Evolutionary conservation across 2,888 invertebrate genomes (phyloP).

Genomic region (Lasioglossum malachurum): DNA sequence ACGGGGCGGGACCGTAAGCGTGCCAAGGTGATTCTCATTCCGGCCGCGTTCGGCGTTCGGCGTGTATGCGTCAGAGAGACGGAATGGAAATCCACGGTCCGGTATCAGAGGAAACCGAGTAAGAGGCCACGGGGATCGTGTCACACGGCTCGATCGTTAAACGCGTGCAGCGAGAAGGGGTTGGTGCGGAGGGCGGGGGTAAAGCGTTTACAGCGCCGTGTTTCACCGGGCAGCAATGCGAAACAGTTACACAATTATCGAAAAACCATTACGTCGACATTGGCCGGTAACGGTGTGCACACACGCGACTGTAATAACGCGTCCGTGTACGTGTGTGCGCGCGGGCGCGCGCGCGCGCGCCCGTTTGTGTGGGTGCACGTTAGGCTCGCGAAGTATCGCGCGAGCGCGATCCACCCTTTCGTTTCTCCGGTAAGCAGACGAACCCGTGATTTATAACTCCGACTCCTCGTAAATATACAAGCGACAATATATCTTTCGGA

Average conservation of each 20-base stretch:
- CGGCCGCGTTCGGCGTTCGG: constrained; percentile 54
- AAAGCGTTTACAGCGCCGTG: constrained; percentile 70
- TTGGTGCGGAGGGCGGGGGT: constrained; percentile 29
- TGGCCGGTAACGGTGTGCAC: constrained; percentile 56
- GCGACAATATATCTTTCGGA: constrained; percentile 67
- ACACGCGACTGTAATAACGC: constrained; percentile 9
- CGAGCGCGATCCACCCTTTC: constrained; percentile 26
- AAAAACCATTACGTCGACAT: constrained; percentile 75
- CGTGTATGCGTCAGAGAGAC: constrained; percentile 60
- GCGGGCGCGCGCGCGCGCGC: neutral
- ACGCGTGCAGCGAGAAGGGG: neutral
- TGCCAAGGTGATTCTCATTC: constrained; percentile 66
- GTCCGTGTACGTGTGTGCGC: neutral
- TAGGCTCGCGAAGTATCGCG: constrained; percentile 3
- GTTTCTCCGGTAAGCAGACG: constrained; percentile 71
- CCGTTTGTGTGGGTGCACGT: neutral
- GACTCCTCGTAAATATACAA: constrained; percentile 70
- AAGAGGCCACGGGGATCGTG: constrained; percentile 41
- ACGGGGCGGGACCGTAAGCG: constrained; percentile 57
- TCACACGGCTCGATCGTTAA: constrained; percentile 63
- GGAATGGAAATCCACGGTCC: constrained; percentile 57
- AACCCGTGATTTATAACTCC: constrained; percentile 74
- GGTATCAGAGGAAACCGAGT: constrained; percentile 29
- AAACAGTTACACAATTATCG: constrained; percentile 77
- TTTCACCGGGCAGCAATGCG: constrained; percentile 73